phyloP scores from a whole-genome alignment of 1,140 invertebrate genomes.

The Ladona fulva region DNA sequence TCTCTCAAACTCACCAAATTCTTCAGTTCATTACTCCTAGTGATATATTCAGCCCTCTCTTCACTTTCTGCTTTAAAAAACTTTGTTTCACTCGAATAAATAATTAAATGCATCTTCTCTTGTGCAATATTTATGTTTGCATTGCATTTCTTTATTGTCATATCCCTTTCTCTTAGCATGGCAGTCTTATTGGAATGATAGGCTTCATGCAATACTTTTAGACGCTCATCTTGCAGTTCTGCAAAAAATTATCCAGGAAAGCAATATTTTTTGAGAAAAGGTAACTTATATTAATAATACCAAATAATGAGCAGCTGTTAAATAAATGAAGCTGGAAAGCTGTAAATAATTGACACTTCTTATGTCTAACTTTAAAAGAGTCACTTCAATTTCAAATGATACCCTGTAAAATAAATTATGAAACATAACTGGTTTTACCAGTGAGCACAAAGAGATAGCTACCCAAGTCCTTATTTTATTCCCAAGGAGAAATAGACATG shows the following conservation, averaged over 20 bases:
- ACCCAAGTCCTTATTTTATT: too few species aligned
- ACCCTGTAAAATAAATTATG: too few species aligned
- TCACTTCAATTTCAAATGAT: too few species aligned
- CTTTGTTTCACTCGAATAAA: neutral
- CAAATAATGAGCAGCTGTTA: neutral
- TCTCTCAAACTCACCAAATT: neutral
- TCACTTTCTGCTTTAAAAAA: neutral
- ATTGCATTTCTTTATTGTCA: neutral
- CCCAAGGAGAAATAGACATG: too few species aligned
- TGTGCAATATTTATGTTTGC: neutral
- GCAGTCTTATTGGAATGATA: neutral
- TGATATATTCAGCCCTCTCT: neutral
- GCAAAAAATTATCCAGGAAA: neutral
- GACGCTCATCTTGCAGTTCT: neutral
- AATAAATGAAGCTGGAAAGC: too few species aligned
- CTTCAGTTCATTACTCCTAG: neutral
- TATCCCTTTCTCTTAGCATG: neutral
- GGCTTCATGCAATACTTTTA: neutral
- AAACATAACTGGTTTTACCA: too few species aligned
- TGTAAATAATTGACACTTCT: too few species aligned
- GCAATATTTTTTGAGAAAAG: too few species aligned
- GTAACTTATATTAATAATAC: neutral
- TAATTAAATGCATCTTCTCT: neutral
- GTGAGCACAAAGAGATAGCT: too few species aligned
- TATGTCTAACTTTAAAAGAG: too few species aligned